phyloP scores from a whole-genome alignment of 2,888 invertebrate species.

The Cabera pusaria region DNA sequence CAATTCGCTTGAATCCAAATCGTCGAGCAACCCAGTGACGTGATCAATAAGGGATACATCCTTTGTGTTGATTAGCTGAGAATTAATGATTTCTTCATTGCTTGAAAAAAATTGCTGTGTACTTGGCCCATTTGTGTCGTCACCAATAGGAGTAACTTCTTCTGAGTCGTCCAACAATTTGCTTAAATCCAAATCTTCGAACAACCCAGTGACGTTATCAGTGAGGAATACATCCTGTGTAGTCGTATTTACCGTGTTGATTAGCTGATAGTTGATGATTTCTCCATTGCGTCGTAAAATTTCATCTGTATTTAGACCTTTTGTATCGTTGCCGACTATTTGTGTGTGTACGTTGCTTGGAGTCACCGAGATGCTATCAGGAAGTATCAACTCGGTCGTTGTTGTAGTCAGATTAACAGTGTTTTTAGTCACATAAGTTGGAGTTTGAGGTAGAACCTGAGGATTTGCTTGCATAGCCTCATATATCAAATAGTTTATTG shows the following conservation, averaged over 20 bases:
- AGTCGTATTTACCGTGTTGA: conserved; percentile 8
- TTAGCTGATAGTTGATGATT: conserved; percentile 5
- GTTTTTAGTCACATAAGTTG: conserved; percentile 6
- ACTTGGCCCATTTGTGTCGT: too few relatives aligned
- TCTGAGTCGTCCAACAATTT: too few relatives aligned
- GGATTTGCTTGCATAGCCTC: conserved; percentile 2
- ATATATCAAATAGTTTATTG: conserved; percentile 30
- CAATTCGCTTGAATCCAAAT: too few relatives aligned
- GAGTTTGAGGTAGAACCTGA: not conserved
- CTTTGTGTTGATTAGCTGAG: too few relatives aligned
- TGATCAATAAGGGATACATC: too few relatives aligned
- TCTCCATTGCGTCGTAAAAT: not conserved
- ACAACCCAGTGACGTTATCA: too few relatives aligned
- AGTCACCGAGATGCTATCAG: conserved; percentile 12
- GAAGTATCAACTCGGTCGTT: conserved; percentile 7
- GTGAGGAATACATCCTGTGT: conserved; percentile 3
- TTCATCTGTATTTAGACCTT: conserved; percentile 2
- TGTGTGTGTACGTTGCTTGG: too few relatives aligned
- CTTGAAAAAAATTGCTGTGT: too few relatives aligned
- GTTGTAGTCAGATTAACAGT: conserved; percentile 1
- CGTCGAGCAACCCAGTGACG: too few relatives aligned
- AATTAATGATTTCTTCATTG: too few relatives aligned
- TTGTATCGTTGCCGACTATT: not conserved
- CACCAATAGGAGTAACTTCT: too few relatives aligned
- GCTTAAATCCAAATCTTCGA: too few relatives aligned